Percentiles rank a stretch among this genome's conserved stretches.
These are phyloP conservation scores for Habroteleia sp. DNA, from an alignment of 2,888 invertebrate species.

Conservation along the genomic window DNA sequence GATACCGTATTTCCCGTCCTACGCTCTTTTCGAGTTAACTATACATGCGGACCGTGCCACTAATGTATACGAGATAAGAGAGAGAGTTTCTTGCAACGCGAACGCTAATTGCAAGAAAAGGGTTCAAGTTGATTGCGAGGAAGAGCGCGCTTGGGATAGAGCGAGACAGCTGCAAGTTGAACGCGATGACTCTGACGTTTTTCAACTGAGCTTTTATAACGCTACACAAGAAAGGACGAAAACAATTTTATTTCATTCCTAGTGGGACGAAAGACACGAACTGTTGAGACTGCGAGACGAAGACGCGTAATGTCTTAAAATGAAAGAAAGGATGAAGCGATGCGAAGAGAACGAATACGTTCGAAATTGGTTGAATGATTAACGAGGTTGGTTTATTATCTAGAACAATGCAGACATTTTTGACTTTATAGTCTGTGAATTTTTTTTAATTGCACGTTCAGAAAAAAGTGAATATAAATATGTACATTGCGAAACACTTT, in stretches of 20 bases:
- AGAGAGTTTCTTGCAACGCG: constrained; percentile 54
- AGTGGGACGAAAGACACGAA: not conserved
- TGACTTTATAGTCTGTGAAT: too few relatives aligned
- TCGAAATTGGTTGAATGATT: not conserved
- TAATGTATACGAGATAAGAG: constrained; percentile 62
- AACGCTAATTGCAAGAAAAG: constrained; percentile 62
- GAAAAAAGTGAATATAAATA: too few relatives aligned
- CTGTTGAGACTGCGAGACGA: not conserved
- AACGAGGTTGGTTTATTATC: not conserved
- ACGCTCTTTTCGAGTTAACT: constrained; percentile 37
- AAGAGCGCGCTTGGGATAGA: not conserved
- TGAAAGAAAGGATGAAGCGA: too few relatives aligned
- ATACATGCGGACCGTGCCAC: constrained; percentile 36
- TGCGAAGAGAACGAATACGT: not conserved
- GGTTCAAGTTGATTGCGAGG: constrained; percentile 53
- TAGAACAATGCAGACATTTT: too few relatives aligned
- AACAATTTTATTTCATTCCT: constrained; percentile 29
- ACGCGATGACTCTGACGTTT: constrained; percentile 42
- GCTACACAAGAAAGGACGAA: constrained; percentile 23
- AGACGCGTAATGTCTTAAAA: not conserved
- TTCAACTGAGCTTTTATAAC: constrained; percentile 42
- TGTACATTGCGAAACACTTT: too few relatives aligned
- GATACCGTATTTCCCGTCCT: constrained; percentile 45
- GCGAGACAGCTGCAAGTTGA: constrained; percentile 1
- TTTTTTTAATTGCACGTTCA: too few relatives aligned